Evolutionary conservation across 2,113 vertebrate genomes (phyloP), one percentile per base, ranked within the genome.

Genomic region (Lophius piscatorius): DNA sequence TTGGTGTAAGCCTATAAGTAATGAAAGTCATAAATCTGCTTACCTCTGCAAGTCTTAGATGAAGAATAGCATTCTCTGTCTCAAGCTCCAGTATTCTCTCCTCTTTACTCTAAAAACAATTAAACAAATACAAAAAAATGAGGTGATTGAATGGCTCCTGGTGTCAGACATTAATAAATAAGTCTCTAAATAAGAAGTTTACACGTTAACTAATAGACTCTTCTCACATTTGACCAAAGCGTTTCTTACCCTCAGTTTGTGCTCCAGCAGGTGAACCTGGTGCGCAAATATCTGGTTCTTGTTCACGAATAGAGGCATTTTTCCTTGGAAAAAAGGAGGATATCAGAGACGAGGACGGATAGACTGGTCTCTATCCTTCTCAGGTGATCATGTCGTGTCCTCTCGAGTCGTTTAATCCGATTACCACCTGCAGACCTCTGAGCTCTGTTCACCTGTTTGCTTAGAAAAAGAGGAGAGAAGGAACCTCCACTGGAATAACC

Each of bases 11-110:
- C 17, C 18, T 56, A 13, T 33, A 6, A 26, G 28, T 31, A 22
- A 55, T 46, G n/a, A 48, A 38, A 48, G n/a, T 2, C 22, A 65
- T 52, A 42, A 13, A 34, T 63, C 38, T 41, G 62, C 58, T 73
- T 59, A 87, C 83, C 91, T 94, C 85, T 2, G 93, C 89, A 50
- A 95, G 77, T 47, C 90, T 92, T 70, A 95, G 84, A 69, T 94
- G 93, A 66, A 95, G 93, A 68, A 88, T 76, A 1, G 93, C 90
- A 35, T 95, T 96, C 74, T 95, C 92, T 0, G 90, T 93, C 78
- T 95, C 93, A 77, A 96, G 79, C 13, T 93, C 89, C 56, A 92
- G 66, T 73, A 94, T 94, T 45, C 87, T 82, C 74, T 95, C 94
- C 81, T 95, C 94, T 92, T 93, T 94, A 67, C 83, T 72, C 93